phyloP scores from a whole-genome alignment of 2,888 invertebrate species.

The Sturmia bella region DNA sequence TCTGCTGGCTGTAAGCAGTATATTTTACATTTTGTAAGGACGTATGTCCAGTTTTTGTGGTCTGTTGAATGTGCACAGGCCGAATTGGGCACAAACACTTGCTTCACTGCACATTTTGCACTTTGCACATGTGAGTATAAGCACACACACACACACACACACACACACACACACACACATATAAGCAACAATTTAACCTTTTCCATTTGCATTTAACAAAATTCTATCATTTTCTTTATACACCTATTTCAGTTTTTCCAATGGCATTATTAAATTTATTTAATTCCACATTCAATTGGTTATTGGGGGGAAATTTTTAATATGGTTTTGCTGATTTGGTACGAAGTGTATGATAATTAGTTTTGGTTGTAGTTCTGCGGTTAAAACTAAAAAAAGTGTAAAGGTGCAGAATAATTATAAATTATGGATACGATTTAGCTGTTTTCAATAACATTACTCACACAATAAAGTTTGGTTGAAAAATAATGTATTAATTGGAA shows the following conservation, averaged over 20 bases:
- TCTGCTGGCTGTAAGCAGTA: constrained; percentile 8
- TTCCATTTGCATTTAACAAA: neutral
- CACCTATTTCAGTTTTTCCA: constrained; percentile 3
- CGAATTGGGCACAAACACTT: neutral
- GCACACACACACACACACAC: neutral
- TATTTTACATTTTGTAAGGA: neutral
- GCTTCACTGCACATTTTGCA: constrained; percentile 7
- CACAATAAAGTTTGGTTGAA: too few relatives aligned
- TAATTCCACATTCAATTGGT: constrained; percentile 37
- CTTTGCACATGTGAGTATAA: neutral
- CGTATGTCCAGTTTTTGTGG: constrained; percentile 16
- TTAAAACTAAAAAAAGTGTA: constrained; percentile 5
- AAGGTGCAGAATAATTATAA: constrained; percentile 16
- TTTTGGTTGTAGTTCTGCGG: constrained; percentile 59
- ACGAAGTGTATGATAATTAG: constrained; percentile 55
- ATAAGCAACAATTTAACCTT: constrained; percentile 9
- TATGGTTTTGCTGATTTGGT: constrained; percentile 36
- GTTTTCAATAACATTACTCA: neutral
- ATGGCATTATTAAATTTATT: constrained; percentile 37
- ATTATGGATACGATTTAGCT: constrained; percentile 23
- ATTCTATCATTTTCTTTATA: constrained; percentile 1
- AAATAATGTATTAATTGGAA: too few relatives aligned
- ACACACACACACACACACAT: neutral
- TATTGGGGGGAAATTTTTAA: constrained; percentile 36
- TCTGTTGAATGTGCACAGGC: constrained; percentile 21